Base-by-base conservation (phyloP, 2,113 vertebrate species). In the Castor canadensis region DNA sequence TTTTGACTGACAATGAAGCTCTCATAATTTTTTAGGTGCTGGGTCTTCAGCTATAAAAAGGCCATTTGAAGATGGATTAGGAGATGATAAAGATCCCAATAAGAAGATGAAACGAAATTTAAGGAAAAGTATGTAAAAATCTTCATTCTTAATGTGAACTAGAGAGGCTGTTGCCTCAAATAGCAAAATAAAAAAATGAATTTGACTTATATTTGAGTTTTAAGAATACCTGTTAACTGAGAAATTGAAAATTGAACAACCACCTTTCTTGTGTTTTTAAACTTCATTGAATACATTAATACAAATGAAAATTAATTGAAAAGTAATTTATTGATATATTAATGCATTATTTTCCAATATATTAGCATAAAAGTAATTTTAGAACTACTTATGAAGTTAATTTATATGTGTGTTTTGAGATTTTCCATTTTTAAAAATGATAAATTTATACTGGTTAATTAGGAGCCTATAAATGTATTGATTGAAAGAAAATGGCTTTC, bases 21-120 rank as follows among this genome's bases (percentile, higher is more conserved):
- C 3, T 92, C 64, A 52, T 87, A 95, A 86, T 83, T 92, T 97
- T 96, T 93, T 97, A 98, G 98, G 98, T 98, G 97, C 98, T 96
- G 98, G 98, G 60, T 98, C 98, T 12, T 98, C 99, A 92, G 99
- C 99, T 96, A 97, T 99, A 67, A 99, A 99, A 98, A 99, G 99
- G 97, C 99, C 99, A 0, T 99, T 99, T 86, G 99, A 99, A 97
- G 99, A 99, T 62, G 99, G 99, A 88, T 96, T 99, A 0, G 99
- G 99, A 97, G 99, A 99, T 40, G 99, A 99, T 98, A 99, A 99
- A 98, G 99, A 99, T 97, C 99, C 99, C 97, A 99, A 99, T 98
- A 99, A 99, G 98, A 99, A 99, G 98, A 99, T 99, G 99, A 99
- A 99, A 97, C 99, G 99, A 97, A 99, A 99, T 95, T 98, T 99